Evolutionary conservation across 2,888 invertebrate genomes (phyloP), one percentile per base, ranked within the genome.

Genomic region (Papilio demoleus): DNA sequence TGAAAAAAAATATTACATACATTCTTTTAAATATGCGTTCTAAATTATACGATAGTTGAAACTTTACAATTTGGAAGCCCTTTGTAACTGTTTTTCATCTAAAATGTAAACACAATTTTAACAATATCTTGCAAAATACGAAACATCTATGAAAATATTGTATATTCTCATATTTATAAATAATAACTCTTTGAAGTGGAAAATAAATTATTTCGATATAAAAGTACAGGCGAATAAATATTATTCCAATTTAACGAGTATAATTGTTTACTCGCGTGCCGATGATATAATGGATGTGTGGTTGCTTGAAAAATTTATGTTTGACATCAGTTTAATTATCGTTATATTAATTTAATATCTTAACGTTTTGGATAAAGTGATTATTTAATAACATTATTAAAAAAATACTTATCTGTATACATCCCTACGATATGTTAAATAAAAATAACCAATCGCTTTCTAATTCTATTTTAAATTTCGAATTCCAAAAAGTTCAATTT

Each of bases 171-270:
- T 40, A n/a, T n/a, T n/a, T 63, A 36, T 50, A 45, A 59, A 63
- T 1, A 36, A 5, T 58, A 27, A 14, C 40, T 40, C 64, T 68
- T 68, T 68, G 68, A 68, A 60, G 68, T 53, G 47, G 31, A 22
- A 27, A 50, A 60, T 68, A 65, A 59, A 60, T 68, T 53, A 60
- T 60, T 68, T 68, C 17, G 17, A 60, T 65, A 68, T 60, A 24
- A 42, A 65, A 68, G 58, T 19, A 27, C 27, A 34, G 5, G 36
- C 36, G 31, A 47, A 31, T 65, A 68, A 60, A 68, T 59, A 50
- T 64, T 22, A 53, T 60, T 53, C 34, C 19, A 68, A 65, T 50
- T n/a, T n/a, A n/a, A n/a, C n/a, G n/a, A n/a, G n/a, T 64, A 58
- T 68, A 31, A 64, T 64, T 64, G 50, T 65, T 68, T 68, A 68